Evolutionary conservation across 2,888 invertebrate species (phyloP).

Genomic region (Drosophila robusta): DNA sequence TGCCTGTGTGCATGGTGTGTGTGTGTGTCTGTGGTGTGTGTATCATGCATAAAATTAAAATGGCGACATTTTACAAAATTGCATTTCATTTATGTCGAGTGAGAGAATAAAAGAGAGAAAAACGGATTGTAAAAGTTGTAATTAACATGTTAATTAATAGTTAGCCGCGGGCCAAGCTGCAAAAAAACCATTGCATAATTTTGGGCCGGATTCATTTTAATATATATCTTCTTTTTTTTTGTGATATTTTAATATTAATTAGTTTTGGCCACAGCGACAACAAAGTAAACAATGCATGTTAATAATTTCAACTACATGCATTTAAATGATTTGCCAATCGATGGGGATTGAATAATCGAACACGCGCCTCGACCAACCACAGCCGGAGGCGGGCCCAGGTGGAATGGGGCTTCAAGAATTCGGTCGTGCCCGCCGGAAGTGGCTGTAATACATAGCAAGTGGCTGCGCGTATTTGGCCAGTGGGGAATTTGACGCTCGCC

Average conservation of each 20-base stretch:
- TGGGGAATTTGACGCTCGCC: slow-evolving; percentile 61
- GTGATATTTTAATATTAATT: slow-evolving; percentile 77
- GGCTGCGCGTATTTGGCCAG: slow-evolving; percentile 32
- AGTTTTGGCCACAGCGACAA: slow-evolving; percentile 56
- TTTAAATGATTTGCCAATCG: slow-evolving; percentile 48
- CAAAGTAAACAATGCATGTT: slow-evolving; percentile 41
- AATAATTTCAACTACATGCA: slow-evolving; percentile 33
- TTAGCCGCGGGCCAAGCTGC: slow-evolving; percentile 52
- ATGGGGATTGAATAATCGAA: slow-evolving; percentile 30
- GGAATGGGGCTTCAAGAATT: slow-evolving; percentile 12
- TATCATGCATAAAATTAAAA: slow-evolving; percentile 73
- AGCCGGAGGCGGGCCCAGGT: slow-evolving; percentile 8
- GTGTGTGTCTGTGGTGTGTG: slow-evolving; percentile 27
- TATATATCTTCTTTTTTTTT: slow-evolving; percentile 13
- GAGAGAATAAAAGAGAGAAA: slow-evolving; percentile 11
- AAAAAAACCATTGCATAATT: slow-evolving; percentile 69
- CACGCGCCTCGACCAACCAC: slow-evolving; percentile 5
- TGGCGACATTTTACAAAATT: slow-evolving; percentile 76
- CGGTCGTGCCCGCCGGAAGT: slow-evolving; percentile 55
- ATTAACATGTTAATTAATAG: slow-evolving; percentile 81
- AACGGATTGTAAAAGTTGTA: slow-evolving; percentile 67
- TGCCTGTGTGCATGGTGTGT: neutral
- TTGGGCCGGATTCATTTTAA: slow-evolving; percentile 58
- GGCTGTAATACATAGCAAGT: slow-evolving; percentile 33
- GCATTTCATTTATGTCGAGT: slow-evolving; percentile 68